A percentile compares a stretch with the other conserved stretches of the same genome.
phyloP scores from a whole-genome alignment of 2,797 vertebrate species.

The Ctenopoma multispine region DNA sequence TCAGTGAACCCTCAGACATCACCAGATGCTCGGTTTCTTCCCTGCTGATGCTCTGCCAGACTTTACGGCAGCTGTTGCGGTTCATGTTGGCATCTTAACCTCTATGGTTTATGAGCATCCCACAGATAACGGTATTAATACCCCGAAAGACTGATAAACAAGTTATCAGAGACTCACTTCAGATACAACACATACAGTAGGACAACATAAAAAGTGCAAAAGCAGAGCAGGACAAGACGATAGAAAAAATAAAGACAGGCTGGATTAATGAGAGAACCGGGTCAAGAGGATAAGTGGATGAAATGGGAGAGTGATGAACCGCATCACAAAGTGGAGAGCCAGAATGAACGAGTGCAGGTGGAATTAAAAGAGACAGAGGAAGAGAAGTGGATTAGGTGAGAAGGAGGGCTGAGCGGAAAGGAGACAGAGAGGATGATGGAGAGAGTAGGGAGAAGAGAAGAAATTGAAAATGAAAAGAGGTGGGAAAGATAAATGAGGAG shows the following conservation, averaged over 20 bases:
- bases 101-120: no score
- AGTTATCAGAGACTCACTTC: neutral
- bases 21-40: no score
- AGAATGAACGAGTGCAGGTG: conserved; percentile 23
- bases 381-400: conserved; percentile 8
- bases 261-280: neutral
- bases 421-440: conserved; percentile 17
- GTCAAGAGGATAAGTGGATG: conserved; percentile 3
- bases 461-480: conserved; percentile 11
- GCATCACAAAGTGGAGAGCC: neutral
- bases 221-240: neutral
- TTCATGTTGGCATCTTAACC: no score
- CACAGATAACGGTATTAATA: no score
- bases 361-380: conserved; percentile 37
- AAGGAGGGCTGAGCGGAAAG: conserved; percentile 4
- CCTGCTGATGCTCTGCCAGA: no score
- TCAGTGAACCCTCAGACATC: no score
- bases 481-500: neutral
- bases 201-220: neutral
- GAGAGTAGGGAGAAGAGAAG: conserved; percentile 14
- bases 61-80: no score
- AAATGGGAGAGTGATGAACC: conserved; percentile 10
- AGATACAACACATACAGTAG: no score
- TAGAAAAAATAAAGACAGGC: neutral
- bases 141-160: no score